Conservation (phyloP, 2,797 vertebrate species). For the Pampus argenteus region DNA sequence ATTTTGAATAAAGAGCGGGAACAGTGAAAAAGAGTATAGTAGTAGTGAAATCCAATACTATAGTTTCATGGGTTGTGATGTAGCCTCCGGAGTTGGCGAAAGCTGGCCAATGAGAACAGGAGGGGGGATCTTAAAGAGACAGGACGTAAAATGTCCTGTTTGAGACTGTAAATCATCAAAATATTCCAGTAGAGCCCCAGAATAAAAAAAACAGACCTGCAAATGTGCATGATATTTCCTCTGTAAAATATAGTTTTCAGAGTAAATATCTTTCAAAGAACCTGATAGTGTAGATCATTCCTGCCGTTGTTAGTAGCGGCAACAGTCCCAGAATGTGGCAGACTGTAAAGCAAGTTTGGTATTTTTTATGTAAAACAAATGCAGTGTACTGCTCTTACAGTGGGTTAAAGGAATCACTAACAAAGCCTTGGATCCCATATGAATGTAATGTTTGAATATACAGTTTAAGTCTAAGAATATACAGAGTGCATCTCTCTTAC, state of each 20-base stretch:
- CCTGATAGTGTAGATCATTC: not conserved
- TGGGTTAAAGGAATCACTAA: not conserved
- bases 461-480: slow-evolving; percentile 4
- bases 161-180: no score
- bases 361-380: slow-evolving; percentile 4
- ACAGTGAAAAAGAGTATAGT: no score
- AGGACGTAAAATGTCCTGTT: no score
- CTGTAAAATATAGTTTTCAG: not conserved
- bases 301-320: not conserved
- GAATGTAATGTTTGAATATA: not conserved
- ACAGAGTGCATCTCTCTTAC: slow-evolving; percentile 4
- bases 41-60: no score
- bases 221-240: no score
- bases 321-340: not conserved
- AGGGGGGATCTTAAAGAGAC: no score
- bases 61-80: no score
- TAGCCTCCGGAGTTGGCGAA: no score
- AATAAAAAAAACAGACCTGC: not conserved
- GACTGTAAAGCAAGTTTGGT: slow-evolving; percentile 10
- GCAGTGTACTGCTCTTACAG: not conserved
- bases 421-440: not conserved
- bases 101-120: no score
- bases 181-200: no score
- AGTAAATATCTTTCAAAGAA: no score
- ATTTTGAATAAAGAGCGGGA: no score